These are phyloP conservation scores for Drosophila murphyi DNA, from an alignment of 1,140 invertebrate genomes.

Conservation along the genomic window DNA sequence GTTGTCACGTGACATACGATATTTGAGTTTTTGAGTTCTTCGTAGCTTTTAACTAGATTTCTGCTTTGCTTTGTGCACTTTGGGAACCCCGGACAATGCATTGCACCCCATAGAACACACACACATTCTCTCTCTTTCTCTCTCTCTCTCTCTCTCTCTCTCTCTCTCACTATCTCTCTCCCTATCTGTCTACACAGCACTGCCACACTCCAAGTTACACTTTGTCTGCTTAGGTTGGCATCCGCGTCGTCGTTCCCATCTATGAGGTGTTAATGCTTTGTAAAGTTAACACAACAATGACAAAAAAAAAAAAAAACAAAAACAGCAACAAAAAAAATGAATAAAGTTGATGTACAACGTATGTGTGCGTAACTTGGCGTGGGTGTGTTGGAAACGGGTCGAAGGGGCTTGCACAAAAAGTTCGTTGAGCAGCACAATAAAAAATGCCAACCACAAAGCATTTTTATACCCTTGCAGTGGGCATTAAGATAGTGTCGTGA, in stretches of 20 bases:
- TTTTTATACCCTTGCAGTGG: conserved; percentile 56
- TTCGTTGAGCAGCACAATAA: conserved; percentile 51
- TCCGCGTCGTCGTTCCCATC: conserved; percentile 30
- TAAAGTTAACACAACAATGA: conserved; percentile 59
- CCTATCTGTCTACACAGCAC: no score
- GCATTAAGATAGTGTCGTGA: conserved; percentile 45
- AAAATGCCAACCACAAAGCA: conserved; percentile 73
- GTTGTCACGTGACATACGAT: conserved; percentile 51
- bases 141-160: no score
- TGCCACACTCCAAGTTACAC: conserved; percentile 17
- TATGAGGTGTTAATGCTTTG: conserved; percentile 77
- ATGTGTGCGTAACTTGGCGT: neutral
- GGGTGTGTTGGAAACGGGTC: neutral
- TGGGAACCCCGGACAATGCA: conserved; percentile 1
- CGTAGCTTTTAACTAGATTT: conserved; percentile 56
- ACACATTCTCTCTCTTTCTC: neutral
- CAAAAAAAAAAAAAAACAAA: conserved; percentile 15
- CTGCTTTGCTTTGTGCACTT: conserved; percentile 46
- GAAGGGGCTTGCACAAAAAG: conserved; percentile 40
- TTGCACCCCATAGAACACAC: conserved; percentile 2
- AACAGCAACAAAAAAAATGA: conserved; percentile 7
- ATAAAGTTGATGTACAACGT: conserved; percentile 43
- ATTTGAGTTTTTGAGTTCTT: conserved; percentile 48
- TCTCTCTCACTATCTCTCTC: neutral
- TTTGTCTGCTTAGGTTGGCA: conserved; percentile 30